phyloP scores from a whole-genome alignment of 2,888 invertebrate species.

The Caenorhabditis virilis region DNA sequence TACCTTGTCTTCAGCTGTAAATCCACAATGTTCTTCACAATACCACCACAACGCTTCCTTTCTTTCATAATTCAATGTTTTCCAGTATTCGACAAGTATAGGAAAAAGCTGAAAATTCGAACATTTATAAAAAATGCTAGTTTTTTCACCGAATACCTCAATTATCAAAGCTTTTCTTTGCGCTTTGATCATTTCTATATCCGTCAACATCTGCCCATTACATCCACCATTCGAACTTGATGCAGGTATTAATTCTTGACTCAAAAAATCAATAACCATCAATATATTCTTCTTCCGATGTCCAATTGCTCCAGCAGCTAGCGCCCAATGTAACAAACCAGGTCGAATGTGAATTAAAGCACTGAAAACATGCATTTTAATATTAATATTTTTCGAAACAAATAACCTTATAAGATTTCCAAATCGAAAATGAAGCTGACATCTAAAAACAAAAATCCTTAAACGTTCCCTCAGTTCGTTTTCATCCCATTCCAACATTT shows the following conservation, averaged over 20 bases:
- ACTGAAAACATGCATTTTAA: not conserved
- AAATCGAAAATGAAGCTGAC: not conserved
- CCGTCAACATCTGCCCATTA: slow-evolving; percentile 1
- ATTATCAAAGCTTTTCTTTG: slow-evolving; percentile 19
- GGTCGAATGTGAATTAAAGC: not conserved
- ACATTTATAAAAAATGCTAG: not conserved
- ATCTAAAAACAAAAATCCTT: not conserved
- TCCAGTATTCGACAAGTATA: slow-evolving; percentile 10
- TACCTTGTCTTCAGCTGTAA: slow-evolving; percentile 8
- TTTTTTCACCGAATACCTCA: not conserved
- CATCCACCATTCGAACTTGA: not conserved
- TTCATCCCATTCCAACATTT: not conserved
- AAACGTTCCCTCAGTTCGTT: not conserved
- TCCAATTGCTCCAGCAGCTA: not conserved
- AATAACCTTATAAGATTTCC: not conserved
- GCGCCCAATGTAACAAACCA: not conserved
- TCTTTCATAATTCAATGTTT: slow-evolving; percentile 2
- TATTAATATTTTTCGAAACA: not conserved
- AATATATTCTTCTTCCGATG: not conserved
- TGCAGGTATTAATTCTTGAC: slow-evolving; percentile 1
- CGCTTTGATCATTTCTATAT: slow-evolving; percentile 3
- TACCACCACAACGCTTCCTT: slow-evolving; percentile 16
- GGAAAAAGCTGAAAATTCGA: slow-evolving; percentile 3
- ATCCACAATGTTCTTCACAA: slow-evolving; percentile 18
- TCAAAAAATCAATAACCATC: slow-evolving; percentile 2